Percentiles rank a stretch among this genome's conserved stretches.
These are phyloP conservation scores for Gobio occitaniae DNA, from an alignment of 2,797 vertebrate species.

Conservation along the genomic window DNA sequence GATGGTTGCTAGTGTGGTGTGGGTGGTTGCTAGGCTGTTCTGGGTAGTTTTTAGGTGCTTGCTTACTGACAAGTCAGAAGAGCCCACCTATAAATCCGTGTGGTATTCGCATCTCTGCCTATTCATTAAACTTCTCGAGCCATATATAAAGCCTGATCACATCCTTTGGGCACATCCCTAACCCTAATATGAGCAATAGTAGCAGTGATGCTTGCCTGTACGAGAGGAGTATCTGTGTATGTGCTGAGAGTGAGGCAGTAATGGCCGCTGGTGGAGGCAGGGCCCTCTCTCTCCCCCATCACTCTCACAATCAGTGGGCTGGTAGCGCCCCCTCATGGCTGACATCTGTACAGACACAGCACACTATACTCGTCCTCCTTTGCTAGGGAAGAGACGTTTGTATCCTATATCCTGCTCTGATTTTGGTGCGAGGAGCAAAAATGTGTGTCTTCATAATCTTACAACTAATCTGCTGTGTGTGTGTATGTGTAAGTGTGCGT, in stretches of 20 bases:
- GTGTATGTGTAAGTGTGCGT: not conserved
- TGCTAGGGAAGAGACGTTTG: not conserved
- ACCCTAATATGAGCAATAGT: not conserved
- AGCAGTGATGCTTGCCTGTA: not conserved
- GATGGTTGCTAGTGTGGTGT: conserved; percentile 1
- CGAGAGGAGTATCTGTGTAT: not conserved
- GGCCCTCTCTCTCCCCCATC: conserved; percentile 68
- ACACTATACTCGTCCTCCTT: not conserved
- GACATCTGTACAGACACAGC: conserved; percentile 73
- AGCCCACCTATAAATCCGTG: not conserved
- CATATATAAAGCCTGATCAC: not conserved
- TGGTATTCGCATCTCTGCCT: not conserved
- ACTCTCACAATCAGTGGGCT: conserved; percentile 72
- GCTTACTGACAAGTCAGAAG: not conserved
- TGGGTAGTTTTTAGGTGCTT: not conserved
- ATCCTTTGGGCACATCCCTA: not conserved
- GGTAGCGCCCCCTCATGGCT: conserved; percentile 83
- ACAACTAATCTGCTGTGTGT: not conserved
- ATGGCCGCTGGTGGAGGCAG: conserved; percentile 73
- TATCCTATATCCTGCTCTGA: conserved; percentile 22
- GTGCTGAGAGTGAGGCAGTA: conserved; percentile 69
- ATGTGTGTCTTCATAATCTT: not conserved
- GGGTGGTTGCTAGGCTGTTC: not conserved
- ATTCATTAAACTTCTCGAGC: not conserved
- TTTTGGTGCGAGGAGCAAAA: not conserved